Base-by-base conservation (phyloP, 2,113 vertebrate species). In the Blennius ocellaris region DNA sequence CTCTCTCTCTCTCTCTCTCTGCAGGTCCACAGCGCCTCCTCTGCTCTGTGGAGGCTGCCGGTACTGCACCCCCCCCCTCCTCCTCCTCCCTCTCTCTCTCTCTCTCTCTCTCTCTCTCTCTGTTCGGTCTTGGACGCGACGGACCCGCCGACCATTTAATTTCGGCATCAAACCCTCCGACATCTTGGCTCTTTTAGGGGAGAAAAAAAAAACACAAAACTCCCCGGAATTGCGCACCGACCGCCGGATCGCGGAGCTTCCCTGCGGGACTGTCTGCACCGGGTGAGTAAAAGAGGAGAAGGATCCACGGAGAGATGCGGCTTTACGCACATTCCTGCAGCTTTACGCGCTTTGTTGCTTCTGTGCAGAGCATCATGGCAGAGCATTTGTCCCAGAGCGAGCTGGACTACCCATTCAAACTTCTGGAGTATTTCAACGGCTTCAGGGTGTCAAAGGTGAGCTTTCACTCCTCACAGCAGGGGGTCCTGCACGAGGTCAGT, bases 371-470 rank as follows among this genome's bases (percentile, higher is more conserved):
- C 3, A 43, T 3, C 0, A 94, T 94, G 93, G 92, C 93, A 8
- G 92, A 92, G 48, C 88, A 90, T 65, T 74, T 94, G 5, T 94
- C 93, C 49, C 93, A 92, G 73, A 93, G 91, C 56, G 94, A 94
- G 74, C 91, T 94, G 78, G 91, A 93, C 69, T 94, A 94, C 17
- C 93, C 94, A 0, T 93, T 92, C 61, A 94, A 92, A 88, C 92
- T 94, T 16, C 83, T 94, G 79, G 92, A 94, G 70, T 94, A 94
- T 73, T 78, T 94, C 52, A 92, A 93, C 57, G 92, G 93, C 56
- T 94, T 91, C 88, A 90, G 88, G 65, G 73, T 94, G 36, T 94
- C 93, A 0, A 94, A 94, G 92, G 94, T 94, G 11, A 30, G 21
- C 21, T 30, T 2, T 30, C 2, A 30, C 21, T 30, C 21, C 21